Base-by-base conservation (phyloP, 2,888 invertebrate species). In the Hemaris fuciformis region DNA sequence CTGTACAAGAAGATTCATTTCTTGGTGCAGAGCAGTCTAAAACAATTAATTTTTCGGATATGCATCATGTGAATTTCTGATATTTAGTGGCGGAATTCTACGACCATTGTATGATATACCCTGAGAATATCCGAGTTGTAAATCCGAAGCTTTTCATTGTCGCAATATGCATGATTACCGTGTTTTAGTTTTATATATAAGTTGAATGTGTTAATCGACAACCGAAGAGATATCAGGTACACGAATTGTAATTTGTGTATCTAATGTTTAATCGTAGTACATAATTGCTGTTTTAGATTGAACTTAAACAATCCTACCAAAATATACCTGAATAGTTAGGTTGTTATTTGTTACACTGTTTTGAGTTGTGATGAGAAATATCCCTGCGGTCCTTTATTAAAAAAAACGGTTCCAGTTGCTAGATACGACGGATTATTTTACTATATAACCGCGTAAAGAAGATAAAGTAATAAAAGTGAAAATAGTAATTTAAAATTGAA, bases 21-120 rank as follows among this genome's bases (percentile, higher is more conserved):
- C 27, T 31, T 15, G 4, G 10, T 15, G 48, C 8, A 7, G 27
- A 27, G 18, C 23, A 13, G 13, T 22, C 4, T 45, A 23, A 45
- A 22, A 22, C n/a, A 10, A 45, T 22, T 3, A 45, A 45, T 43
- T 43, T 13, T 22, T 8, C 22, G 27, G 27, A 7, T 53, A 27
- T 27, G 53, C 53, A 53, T 53, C 53, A 53, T 18, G 42, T 58
- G 23, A 34, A 20, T 13, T 34, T 6, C 22, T 45, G 22, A 45
- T 46, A 45, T 15, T n/a, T 6, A 59, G 31, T 53, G 43, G 60
- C 38, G 27, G 27, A 53, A 53, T 31, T 18, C 18, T 31, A 8
- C 53, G 53, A 18, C 31, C 38, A n/a, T 58, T 62, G n/a, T 61
- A 34, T 15, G 25, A 61, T 56, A 31, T 46, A 3, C 23, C 31